Base-by-base conservation (phyloP, 2,888 invertebrate species). In the Gnatocerus cornutus region DNA sequence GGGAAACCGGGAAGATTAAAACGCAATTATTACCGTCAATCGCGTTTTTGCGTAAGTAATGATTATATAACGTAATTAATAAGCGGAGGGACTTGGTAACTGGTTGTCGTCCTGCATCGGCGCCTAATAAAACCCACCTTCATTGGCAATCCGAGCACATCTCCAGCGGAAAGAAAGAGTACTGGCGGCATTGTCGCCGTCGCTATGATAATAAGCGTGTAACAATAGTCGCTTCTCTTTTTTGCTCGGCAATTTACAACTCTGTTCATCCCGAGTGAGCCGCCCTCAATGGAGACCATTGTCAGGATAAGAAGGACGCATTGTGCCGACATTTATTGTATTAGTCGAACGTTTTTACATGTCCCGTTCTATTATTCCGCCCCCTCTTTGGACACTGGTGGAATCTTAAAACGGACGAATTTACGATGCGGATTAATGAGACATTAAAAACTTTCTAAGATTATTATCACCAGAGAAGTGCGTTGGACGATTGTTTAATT, bases 281-380 rank as follows among this genome's bases (percentile, higher is more conserved):
- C 56, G 62, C 66, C 70, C 70, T 70, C 71, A 74, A 77, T 71
- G 77, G 73, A 21, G 45, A 71, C 75, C 78, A 82, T 82, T 83
- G 81, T 82, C 78, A 78, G 77, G 74, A 59, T 69, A 78, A 73
- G 78, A 76, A 75, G 75, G 75, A 74, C 74, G 69, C 79, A 81
- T 82, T 82, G 81, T 81, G 80, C 74, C 70, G 71, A 69, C 77
- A 74, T 80, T 83, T 81, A 82, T 83, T 83, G 81, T 83, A 78
- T 83, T 82, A 82, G 77, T 72, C 67, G 66, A 77, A 74, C 77
- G 78, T 83, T 81, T 81, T 82, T 81, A 80, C 80, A 79, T 80
- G 78, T 79, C 74, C 75, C 61, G 61, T 62, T 68, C 74, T 71
- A 75, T 76, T 76, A 73, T 76, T 73, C 74, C 77, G 66, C 76